These are phyloP conservation scores for Rissa tridactyla DNA, from an alignment of 2,113 vertebrate genomes.

Conservation along the genomic window DNA sequence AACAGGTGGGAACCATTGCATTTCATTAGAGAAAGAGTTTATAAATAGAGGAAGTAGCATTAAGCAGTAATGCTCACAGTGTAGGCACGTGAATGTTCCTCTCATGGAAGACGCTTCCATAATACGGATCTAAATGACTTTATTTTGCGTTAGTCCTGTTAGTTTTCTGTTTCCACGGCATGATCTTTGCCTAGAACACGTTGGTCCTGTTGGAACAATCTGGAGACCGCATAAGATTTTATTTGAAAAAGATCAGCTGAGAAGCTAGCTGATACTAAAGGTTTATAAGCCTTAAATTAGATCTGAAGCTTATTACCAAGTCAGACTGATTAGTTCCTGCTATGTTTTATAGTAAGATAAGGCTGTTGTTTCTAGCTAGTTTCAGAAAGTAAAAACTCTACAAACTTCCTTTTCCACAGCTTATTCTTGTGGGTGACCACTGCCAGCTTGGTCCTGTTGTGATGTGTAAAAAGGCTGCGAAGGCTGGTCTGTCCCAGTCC, in stretches of 20 bases:
- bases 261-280: not conserved
- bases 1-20: constrained; percentile 78
- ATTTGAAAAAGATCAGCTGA: not conserved
- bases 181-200: not conserved
- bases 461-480: constrained; percentile 98
- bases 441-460: constrained; percentile 97
- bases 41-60: not conserved
- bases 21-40: fast-evolving
- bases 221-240: not conserved
- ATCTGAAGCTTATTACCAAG: not conserved
- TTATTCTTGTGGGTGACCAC: constrained; percentile 97
- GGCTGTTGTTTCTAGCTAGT: fast-evolving
- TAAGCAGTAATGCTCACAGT: fast-evolving
- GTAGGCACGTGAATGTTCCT: fast-evolving
- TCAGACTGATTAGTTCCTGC: not conserved
- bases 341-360: not conserved
- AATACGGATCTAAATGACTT: not conserved
- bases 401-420: constrained; percentile 61
- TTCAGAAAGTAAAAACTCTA: not conserved
- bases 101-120: fast-evolving
- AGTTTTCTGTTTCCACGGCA: not conserved
- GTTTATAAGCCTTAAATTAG: not conserved
- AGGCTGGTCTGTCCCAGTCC: constrained; percentile 94
- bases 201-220: not conserved
- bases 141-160: not conserved